These are phyloP conservation scores for Neomorphus geoffroyi DNA, from an alignment of 2,797 vertebrate genomes.

Conservation along the genomic window DNA sequence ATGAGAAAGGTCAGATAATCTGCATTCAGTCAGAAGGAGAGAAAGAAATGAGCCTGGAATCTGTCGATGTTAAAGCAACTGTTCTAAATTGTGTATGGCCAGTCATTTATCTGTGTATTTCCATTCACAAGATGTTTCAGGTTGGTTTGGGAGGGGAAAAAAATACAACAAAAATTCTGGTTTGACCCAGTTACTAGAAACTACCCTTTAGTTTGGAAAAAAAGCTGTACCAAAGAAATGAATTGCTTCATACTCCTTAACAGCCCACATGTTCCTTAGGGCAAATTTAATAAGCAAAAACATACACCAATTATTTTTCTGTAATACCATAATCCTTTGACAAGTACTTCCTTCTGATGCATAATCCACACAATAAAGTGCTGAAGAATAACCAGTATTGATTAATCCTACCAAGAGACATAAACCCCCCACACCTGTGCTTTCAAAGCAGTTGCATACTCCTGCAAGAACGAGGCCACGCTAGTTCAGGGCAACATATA, in stretches of 20 bases:
- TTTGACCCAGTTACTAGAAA: neutral
- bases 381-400: constrained; percentile 35
- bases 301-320: constrained; percentile 55
- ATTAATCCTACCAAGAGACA: neutral
- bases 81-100: neutral
- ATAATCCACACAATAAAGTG: constrained; percentile 34
- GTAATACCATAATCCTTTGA: constrained; percentile 54
- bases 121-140: neutral
- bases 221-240: constrained; percentile 28
- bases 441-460: neutral
- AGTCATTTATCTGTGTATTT: neutral
- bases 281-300: constrained; percentile 50
- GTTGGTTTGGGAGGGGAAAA: neutral
- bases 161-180: neutral
- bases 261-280: constrained; percentile 26
- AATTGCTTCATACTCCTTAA: constrained; percentile 16
- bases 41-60: neutral
- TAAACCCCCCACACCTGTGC: rapidly evolving
- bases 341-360: constrained; percentile 38
- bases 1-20: constrained; percentile 6
- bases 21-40: neutral
- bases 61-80: neutral
- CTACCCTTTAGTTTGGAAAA: neutral
- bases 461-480: neutral
- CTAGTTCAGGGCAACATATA: neutral